Percentiles rank a stretch among this genome's conserved stretches.
Evolutionary conservation across 2,888 invertebrate genomes (phyloP).

Genomic region (Tiliacea citrago): DNA sequence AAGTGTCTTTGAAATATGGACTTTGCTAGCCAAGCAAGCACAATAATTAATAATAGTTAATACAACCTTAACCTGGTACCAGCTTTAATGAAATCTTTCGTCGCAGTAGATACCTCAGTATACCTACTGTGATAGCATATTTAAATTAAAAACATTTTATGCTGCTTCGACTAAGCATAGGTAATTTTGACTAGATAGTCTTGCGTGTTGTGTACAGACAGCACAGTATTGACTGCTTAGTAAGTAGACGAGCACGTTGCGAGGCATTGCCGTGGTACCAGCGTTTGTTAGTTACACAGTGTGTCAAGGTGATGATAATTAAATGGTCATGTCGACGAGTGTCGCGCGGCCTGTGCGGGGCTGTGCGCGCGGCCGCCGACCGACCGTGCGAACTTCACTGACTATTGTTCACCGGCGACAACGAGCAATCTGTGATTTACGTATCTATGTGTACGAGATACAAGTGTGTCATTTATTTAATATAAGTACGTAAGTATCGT

Average conservation of each 20-base stretch:
- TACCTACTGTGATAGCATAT: too few relatives aligned
- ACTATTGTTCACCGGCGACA: slow-evolving; percentile 2
- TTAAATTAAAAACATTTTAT: too few relatives aligned
- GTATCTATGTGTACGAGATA: background rate
- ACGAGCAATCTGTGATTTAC: slow-evolving; percentile 7
- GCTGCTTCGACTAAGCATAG: too few relatives aligned
- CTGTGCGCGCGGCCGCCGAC: background rate
- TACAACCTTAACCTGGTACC: too few relatives aligned
- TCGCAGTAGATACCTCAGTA: too few relatives aligned
- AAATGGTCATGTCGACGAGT: background rate
- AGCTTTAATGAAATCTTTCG: too few relatives aligned
- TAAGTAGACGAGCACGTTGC: slow-evolving; percentile 5
- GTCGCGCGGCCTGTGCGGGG: background rate
- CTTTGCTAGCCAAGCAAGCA: too few relatives aligned
- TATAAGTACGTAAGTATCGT: background rate
- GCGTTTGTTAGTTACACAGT: slow-evolving; percentile 7
- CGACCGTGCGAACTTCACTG: slow-evolving; percentile 36
- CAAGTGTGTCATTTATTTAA: background rate
- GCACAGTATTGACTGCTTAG: background rate
- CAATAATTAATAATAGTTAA: too few relatives aligned
- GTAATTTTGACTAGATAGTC: too few relatives aligned
- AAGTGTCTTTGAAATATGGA: too few relatives aligned
- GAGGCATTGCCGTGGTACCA: slow-evolving; percentile 3
- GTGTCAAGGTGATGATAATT: slow-evolving; percentile 51
- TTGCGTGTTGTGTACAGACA: too few relatives aligned